Base-by-base conservation (phyloP, 92 coral and sea anemone genomes). In the Pocillopora meandrina region DNA sequence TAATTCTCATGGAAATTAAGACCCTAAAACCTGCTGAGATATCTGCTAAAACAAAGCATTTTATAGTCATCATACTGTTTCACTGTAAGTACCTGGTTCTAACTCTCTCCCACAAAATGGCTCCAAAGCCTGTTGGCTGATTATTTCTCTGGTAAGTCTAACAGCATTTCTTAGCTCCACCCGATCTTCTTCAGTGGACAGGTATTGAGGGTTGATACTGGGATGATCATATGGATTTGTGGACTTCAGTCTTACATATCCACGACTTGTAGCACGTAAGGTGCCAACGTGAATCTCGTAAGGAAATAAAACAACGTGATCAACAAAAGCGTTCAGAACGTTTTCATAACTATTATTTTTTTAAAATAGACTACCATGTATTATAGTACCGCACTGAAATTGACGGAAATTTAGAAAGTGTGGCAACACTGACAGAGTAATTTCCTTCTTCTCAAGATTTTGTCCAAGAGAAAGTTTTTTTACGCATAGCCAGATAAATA, bases 51-150 rank as follows among this genome's bases (percentile, higher is more conserved):
- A 16, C 10, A 59, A 12, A 59, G 3, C 62, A 59, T 12, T 12
- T 12, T 12, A 16, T 12, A 12, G 0, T 4, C 11, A 68, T 33
- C 12, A 64, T 59, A 55, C 4, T 2, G 0, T 9, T 77, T 14
- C 60, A 59, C 2, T 52, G 33, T 19, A 52, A 23, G 7, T 34
- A 93, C 98, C 98, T 87, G 98, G 98, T 56, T 82, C 82, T 65
- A 94, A 78, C 56, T 94, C 98, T 21, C 84, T 78, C 23, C 98
- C 95, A 65, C 93, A 66, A 74, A 77, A 94, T 9, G 93, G 91
- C 35, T 92, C 95, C 66, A 94, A 94, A 21, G 98, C 94, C 74
- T 86, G 87, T 82, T 94, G 98, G 7, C 78, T 78, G 71, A 94
- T 81, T 55, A 94, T 76, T 66, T 94, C 91, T 20, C 95, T 86